Base-by-base conservation (phyloP, 1,140 invertebrate species). In the Plodia interpunctella region DNA sequence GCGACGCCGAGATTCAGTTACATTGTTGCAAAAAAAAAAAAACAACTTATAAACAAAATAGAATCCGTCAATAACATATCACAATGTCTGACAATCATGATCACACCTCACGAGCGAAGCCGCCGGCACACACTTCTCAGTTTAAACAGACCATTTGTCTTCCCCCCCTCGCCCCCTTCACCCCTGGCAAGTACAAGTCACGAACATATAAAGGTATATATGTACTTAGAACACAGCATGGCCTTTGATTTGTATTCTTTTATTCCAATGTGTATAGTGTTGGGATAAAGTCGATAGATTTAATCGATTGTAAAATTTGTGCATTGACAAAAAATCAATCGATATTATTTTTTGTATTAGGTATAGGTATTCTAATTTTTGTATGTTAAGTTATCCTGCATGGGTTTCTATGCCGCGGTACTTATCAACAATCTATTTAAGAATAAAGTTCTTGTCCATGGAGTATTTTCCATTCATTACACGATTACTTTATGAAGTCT, bases 201-300 rank as follows among this genome's bases (percentile, higher is more conserved):
- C 38, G 38, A 15, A 15, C 38, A 17, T 15, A 44, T 17, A 17
- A 44, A 44, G 38, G 13, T 44, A 44, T 44, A 44, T 44, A n/a
- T n/a, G n/a, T n/a, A 44, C 38, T 44, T 44, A 44, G 32, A 1
- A 25, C 21, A 25, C 6, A 2, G 13, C 32, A 35, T 35, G 10
- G 13, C 32, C 32, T 35, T 35, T 10, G 38, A 44, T 44, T 44
- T 15, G 38, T 44, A 44, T 44, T 44, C 38, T 44, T 44, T 44
- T 44, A 44, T 44, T 44, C 38, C 38, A 44, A 15, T 44, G 38
- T 44, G 2, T 44, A 2, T 3, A 44, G 38, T 44, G 38, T 15
- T 44, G 38, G 38, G n/a, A 10, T 3, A 44, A 44, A 15, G 8
- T 44, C 38, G 38, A 44, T 44, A 44, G 38, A 3, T 44, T 44